Conservation (phyloP, 2,888 invertebrate species). For the Antitype chi region DNA sequence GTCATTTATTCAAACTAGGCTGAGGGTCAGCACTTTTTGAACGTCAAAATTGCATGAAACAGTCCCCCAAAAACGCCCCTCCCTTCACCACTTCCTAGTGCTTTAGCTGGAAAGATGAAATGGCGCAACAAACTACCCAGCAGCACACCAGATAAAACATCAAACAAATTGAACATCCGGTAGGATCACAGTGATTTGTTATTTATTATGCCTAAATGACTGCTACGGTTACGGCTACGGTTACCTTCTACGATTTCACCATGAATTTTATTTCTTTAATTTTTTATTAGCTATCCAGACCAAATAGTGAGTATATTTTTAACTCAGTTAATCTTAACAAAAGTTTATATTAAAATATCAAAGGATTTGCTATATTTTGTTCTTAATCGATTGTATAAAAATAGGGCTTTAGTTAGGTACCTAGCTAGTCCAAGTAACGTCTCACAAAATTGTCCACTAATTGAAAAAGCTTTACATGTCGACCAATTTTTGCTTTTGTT, state of each 20-base stretch:
- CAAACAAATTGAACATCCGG: too few species aligned
- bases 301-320: too few species aligned
- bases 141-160: too few species aligned
- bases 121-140: too few species aligned
- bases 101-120: too few species aligned
- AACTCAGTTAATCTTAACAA: too few species aligned
- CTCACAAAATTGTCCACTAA: background rate
- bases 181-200: background rate
- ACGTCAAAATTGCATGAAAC: too few species aligned
- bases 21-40: too few species aligned
- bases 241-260: background rate
- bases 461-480: background rate
- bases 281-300: background rate
- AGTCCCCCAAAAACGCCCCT: too few species aligned
- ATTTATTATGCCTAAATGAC: background rate
- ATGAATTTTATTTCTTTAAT: background rate
- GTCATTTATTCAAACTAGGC: too few species aligned
- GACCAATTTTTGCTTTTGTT: background rate
- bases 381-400: background rate
- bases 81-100: too few species aligned
- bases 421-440: background rate
- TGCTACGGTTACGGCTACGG: too few species aligned
- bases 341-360: background rate
- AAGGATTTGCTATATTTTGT: background rate
- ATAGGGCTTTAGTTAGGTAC: background rate